These are phyloP conservation scores for Columba janthina DNA, from an alignment of 2,113 vertebrate genomes.

Conservation along the genomic window DNA sequence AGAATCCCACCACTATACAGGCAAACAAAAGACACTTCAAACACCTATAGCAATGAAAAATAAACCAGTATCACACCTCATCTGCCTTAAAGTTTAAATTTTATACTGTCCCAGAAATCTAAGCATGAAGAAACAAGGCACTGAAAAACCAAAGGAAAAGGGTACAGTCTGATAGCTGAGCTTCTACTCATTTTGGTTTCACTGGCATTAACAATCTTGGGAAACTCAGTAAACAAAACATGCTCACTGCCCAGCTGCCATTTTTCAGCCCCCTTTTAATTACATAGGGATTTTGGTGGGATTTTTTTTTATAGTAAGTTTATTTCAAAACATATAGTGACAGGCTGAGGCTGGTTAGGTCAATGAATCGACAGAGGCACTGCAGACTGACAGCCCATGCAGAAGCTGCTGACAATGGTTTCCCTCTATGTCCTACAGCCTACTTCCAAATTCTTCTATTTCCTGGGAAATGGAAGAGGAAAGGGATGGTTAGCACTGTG, in stretches of 20 bases:
- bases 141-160: neutral
- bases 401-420: neutral
- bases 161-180: neutral
- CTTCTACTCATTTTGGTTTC: neutral
- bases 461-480: neutral
- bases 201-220: neutral
- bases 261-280: neutral
- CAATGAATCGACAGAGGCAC: neutral
- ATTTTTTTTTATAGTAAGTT: neutral
- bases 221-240: neutral
- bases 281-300: neutral
- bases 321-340: neutral
- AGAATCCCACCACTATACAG: neutral
- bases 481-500: fast-evolving
- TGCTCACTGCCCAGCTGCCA: neutral
- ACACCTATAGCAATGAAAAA: neutral
- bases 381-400: neutral
- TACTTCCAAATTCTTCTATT: neutral
- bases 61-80: neutral
- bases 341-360: neutral
- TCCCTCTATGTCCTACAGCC: neutral
- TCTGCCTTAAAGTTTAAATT: neutral
- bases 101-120: neutral
- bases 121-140: neutral
- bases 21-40: neutral